Evolutionary conservation across 2,113 vertebrate species (phyloP).

Genomic region (Cynopterus brachyotis): DNA sequence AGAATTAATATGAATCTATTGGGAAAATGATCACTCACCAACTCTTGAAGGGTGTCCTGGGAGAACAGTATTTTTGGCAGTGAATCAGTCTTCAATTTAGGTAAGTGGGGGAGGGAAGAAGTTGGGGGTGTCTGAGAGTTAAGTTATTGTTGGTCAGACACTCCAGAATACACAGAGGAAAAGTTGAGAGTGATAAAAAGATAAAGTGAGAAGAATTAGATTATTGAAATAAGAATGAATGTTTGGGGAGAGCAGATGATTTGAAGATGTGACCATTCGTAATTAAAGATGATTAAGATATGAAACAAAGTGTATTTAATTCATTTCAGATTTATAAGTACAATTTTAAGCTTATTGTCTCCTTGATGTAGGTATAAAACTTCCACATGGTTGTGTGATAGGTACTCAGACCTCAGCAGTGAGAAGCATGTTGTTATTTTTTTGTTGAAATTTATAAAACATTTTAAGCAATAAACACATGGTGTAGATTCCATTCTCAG

Average conservation of each 20-base stretch:
- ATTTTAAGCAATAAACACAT: not conserved
- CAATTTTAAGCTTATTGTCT: not conserved
- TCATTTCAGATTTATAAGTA: not conserved
- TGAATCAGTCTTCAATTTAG: not conserved
- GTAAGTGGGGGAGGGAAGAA: not conserved
- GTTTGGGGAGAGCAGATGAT: not conserved
- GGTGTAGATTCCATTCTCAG: not conserved
- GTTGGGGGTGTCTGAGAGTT: not conserved
- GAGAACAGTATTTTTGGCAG: not conserved
- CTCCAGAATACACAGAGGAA: not conserved
- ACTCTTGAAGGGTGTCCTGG: not conserved
- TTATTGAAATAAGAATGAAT: not conserved
- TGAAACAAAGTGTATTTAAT: not conserved
- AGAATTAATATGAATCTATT: not conserved
- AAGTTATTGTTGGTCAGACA: not conserved
- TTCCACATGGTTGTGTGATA: not conserved
- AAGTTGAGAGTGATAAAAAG: not conserved
- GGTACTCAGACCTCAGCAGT: not conserved
- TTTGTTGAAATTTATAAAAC: not conserved
- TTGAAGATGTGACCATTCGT: not conserved
- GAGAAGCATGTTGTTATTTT: not conserved
- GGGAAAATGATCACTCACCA: not conserved
- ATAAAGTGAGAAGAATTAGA: not conserved
- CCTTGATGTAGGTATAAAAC: not conserved
- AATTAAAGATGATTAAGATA: not conserved